Evolutionary conservation across 2,888 invertebrate genomes (phyloP).

Genomic region (Chrysolina americana): DNA sequence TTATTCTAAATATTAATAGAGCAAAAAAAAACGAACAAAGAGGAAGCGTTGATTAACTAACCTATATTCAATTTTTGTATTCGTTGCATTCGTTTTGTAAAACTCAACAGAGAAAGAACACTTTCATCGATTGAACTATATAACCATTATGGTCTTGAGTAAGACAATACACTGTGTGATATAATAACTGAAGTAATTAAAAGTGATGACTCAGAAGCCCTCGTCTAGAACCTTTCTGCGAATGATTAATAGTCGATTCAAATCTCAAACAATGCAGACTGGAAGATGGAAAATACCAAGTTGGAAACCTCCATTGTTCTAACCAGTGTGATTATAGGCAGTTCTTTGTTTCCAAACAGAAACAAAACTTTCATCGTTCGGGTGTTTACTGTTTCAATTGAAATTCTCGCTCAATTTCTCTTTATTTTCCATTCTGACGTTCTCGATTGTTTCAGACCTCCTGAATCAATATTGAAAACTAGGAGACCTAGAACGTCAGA

Average conservation of each 20-base stretch:
- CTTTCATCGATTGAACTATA: background rate
- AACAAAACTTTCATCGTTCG: background rate
- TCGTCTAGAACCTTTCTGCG: background rate
- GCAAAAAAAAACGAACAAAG: no score
- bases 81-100: no score
- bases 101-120: no score
- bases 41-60: no score
- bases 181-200: slow-evolving; percentile 1
- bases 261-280: background rate
- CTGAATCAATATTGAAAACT: background rate
- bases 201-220: background rate
- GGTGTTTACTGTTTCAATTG: background rate
- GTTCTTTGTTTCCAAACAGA: background rate
- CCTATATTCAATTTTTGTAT: no score
- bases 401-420: background rate
- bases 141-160: background rate
- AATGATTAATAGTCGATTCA: background rate
- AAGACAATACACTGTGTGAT: background rate
- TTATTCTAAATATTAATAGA: no score
- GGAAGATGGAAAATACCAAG: background rate
- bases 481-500: background rate
- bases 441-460: background rate
- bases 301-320: background rate
- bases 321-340: background rate
- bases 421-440: background rate